Evolutionary conservation across 2,797 vertebrate species (phyloP).

Genomic region (Yasuhikotakia modesta): DNA sequence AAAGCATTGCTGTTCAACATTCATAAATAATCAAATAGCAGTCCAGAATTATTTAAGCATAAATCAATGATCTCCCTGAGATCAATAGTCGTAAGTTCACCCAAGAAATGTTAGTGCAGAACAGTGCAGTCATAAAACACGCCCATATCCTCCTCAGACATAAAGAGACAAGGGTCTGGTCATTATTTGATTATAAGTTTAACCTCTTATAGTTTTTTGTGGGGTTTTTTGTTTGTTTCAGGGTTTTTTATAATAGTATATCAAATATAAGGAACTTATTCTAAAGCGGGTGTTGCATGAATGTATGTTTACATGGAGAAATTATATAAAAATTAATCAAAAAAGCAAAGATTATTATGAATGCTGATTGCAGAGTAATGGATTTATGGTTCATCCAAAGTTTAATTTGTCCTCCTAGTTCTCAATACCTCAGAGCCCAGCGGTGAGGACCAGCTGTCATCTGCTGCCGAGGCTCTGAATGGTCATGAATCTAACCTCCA

Average conservation of each 20-base stretch:
- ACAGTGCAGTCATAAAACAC: conserved; percentile 59
- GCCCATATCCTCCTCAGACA: conserved; percentile 55
- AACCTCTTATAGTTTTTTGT: conserved; percentile 61
- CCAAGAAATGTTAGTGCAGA: conserved; percentile 11
- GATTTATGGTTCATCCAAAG: conserved; percentile 68
- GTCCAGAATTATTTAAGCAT: conserved; percentile 33
- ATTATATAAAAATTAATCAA: conserved; percentile 74
- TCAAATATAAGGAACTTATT: conserved; percentile 84
- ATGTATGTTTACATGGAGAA: conserved; percentile 86
- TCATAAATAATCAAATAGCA: conserved; percentile 43
- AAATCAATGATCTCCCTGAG: conserved; percentile 27
- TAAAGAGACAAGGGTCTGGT: conserved; percentile 45
- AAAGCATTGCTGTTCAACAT: conserved; percentile 57
- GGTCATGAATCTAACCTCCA: neutral
- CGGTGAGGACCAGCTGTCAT: neutral
- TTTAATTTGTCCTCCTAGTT: conserved; percentile 28
- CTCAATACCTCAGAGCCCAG: neutral
- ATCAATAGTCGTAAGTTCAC: conserved; percentile 55
- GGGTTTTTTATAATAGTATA: conserved; percentile 73
- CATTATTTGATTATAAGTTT: conserved; percentile 42
- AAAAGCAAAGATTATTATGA: conserved; percentile 74
- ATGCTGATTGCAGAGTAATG: conserved; percentile 73
- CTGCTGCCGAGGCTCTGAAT: neutral
- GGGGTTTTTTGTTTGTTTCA: conserved; percentile 54
- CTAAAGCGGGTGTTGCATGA: conserved; percentile 87